phyloP scores from a whole-genome alignment of 2,113 vertebrate species.

The Microcebus ravelobensis region DNA sequence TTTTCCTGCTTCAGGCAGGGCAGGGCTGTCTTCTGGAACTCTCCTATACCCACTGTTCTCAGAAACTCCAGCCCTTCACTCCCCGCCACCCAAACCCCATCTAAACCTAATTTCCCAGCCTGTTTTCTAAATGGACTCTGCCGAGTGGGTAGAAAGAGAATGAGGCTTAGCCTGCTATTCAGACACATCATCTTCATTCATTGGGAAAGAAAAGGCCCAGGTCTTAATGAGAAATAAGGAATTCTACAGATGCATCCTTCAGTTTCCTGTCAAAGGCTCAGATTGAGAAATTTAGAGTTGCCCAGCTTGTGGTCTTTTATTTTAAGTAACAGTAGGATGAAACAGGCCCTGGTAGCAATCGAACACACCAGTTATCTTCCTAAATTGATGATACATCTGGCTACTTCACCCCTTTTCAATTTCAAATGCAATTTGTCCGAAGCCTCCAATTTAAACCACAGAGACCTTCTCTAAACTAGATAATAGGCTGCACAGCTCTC shows the following conservation, averaged over 20 bases:
- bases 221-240: slow-evolving; percentile 63
- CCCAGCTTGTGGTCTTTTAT: slow-evolving; percentile 61
- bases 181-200: slow-evolving; percentile 17
- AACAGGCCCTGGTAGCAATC: background rate
- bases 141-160: background rate
- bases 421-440: slow-evolving; percentile 66
- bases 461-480: slow-evolving; percentile 49
- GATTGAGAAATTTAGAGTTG: slow-evolving; percentile 51
- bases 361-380: slow-evolving; percentile 15
- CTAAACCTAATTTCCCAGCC: background rate
- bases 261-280: slow-evolving; percentile 41
- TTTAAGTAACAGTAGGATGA: slow-evolving; percentile 63
- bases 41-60: accelerated
- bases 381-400: slow-evolving; percentile 46
- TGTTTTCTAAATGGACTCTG: background rate
- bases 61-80: background rate
- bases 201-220: background rate
- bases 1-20: background rate
- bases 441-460: slow-evolving; percentile 64
- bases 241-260: slow-evolving; percentile 28
- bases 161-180: background rate
- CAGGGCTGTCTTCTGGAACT: background rate
- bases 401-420: slow-evolving; percentile 57
- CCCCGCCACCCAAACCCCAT: background rate
- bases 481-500: background rate